Evolutionary conservation across 2,113 vertebrate species (phyloP).

Genomic region (Alouatta palliata): DNA sequence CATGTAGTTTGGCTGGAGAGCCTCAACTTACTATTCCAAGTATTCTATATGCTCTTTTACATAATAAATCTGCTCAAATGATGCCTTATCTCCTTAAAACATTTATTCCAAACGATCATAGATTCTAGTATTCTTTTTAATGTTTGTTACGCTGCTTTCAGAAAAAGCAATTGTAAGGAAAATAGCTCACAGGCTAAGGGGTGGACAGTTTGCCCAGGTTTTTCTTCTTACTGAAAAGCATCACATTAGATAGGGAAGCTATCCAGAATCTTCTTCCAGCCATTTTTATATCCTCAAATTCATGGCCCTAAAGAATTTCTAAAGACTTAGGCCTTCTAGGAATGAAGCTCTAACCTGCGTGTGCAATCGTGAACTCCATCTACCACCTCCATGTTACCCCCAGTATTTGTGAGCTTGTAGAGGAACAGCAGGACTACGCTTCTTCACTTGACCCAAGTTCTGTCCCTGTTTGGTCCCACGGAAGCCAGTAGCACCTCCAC

Average conservation of each 20-base stretch:
- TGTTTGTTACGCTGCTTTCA: conserved; percentile 25
- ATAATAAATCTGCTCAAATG: conserved; percentile 35
- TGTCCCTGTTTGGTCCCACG: neutral
- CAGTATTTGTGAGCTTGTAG: neutral
- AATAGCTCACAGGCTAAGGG: neutral
- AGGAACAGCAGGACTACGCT: neutral
- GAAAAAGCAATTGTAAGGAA: conserved; percentile 41
- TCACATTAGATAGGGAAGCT: neutral
- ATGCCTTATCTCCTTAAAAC: conserved; percentile 31
- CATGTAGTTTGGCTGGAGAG: neutral
- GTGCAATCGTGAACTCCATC: neutral
- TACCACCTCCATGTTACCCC: neutral
- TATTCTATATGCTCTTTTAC: conserved; percentile 2
- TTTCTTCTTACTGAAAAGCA: conserved; percentile 30
- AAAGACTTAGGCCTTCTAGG: neutral
- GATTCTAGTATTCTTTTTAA: conserved; percentile 34
- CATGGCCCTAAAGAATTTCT: conserved; percentile 27
- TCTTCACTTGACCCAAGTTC: neutral
- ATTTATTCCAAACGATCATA: neutral
- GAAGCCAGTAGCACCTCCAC: neutral
- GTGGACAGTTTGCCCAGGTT: neutral
- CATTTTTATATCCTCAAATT: conserved; percentile 46
- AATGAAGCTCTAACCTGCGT: conserved; percentile 14
- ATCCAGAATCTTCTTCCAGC: conserved; percentile 5
- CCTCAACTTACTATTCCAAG: neutral